Percentiles rank a stretch among this genome's conserved stretches.
phyloP scores from a whole-genome alignment of 23 tunicate species.

The Halocynthia aurantium region DNA sequence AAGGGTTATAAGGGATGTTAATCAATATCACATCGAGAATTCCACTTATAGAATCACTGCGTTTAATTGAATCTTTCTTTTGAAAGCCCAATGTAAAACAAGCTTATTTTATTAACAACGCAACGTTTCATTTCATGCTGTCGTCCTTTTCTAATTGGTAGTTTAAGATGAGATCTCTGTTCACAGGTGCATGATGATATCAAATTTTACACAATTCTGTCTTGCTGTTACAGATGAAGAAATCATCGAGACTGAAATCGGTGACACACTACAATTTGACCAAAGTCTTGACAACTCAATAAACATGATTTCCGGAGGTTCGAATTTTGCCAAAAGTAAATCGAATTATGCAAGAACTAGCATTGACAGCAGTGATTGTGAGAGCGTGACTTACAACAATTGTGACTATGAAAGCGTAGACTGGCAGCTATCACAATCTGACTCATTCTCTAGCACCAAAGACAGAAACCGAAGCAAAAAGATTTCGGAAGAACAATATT shows the following conservation, averaged over 20 bases:
- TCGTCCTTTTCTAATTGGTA: not conserved
- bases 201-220: too few relatives aligned
- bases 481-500: not conserved
- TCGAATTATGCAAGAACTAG: not conserved
- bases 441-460: not conserved
- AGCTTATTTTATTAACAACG: not conserved
- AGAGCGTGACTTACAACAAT: not conserved
- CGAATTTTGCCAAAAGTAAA: not conserved
- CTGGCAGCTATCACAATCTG: not conserved
- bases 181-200: too few relatives aligned
- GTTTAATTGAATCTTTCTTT: not conserved
- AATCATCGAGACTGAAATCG: too few relatives aligned
- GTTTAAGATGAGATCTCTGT: too few relatives aligned
- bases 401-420: not conserved
- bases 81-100: conserved; percentile 2
- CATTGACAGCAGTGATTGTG: not conserved
- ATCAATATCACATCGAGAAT: too few relatives aligned
- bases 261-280: too few relatives aligned
- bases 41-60: too few relatives aligned
- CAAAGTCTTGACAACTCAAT: too few relatives aligned
- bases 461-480: not conserved
- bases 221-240: too few relatives aligned
- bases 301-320: not conserved
- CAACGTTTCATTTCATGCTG: not conserved
- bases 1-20: not conserved